Conservation (phyloP, 2,113 vertebrate genomes). For the Apteryx mantelli region DNA sequence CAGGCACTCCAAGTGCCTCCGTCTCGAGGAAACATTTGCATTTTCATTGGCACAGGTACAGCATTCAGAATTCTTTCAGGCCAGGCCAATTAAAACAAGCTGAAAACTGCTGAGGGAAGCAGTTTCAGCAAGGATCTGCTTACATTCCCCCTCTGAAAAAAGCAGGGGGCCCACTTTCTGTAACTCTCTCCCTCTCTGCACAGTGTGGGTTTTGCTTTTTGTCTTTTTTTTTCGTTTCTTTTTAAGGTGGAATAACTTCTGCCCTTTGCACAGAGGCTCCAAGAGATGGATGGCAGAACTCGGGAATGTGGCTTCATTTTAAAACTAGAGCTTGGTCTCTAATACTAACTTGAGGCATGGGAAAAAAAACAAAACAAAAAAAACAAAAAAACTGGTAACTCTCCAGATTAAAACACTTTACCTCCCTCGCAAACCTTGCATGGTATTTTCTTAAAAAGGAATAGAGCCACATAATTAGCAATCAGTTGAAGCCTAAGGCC, state of each 20-base stretch:
- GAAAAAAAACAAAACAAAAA: neutral
- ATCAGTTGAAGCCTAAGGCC: slow-evolving; percentile 65
- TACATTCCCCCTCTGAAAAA: slow-evolving; percentile 73
- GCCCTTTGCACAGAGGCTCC: slow-evolving; percentile 3
- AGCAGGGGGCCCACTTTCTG: slow-evolving; percentile 65
- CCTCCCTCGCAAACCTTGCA: slow-evolving; percentile 48
- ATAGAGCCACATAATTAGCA: slow-evolving; percentile 65
- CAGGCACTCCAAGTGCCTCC: neutral
- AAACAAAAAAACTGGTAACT: neutral
- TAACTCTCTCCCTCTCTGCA: slow-evolving; percentile 56
- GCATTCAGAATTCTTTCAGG: slow-evolving; percentile 79
- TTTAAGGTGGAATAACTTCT: slow-evolving; percentile 65
- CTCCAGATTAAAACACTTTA: slow-evolving; percentile 47
- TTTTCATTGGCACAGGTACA: slow-evolving; percentile 81
- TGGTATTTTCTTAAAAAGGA: slow-evolving; percentile 57
- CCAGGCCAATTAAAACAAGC: slow-evolving; percentile 82
- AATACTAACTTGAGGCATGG: neutral
- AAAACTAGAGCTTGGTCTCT: neutral
- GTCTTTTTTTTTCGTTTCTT: neutral
- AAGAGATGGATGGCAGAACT: slow-evolving; percentile 41
- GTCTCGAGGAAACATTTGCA: slow-evolving; percentile 65
- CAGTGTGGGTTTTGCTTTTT: slow-evolving; percentile 7
- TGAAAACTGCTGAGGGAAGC: slow-evolving; percentile 75
- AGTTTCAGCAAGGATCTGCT: slow-evolving; percentile 76
- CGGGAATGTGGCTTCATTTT: slow-evolving; percentile 15